A percentile compares a stretch with the other conserved stretches of the same genome.
Evolutionary conservation across 2,888 invertebrate genomes (phyloP).

Genomic region (Tiliacea aurago): DNA sequence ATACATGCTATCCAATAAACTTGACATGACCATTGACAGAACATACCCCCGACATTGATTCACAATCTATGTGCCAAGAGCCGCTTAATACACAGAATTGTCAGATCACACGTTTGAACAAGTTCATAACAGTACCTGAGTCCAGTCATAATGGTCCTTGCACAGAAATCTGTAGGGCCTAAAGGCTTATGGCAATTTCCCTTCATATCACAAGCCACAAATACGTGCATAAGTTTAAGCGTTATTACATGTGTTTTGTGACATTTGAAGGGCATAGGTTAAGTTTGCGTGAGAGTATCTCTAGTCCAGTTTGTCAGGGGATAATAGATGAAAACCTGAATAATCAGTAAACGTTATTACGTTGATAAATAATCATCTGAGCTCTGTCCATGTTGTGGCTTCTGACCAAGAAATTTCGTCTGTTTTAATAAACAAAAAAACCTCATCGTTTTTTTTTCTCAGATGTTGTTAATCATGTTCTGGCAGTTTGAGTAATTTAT

Average conservation of each 20-base stretch:
- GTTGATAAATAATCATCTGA: not conserved
- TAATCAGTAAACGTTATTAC: not conserved
- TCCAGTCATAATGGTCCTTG: conserved; percentile 31
- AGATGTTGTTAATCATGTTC: too few relatives aligned
- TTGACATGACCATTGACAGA: conserved; percentile 12
- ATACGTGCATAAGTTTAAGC: not conserved
- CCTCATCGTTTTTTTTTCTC: too few relatives aligned
- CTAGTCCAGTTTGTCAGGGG: not conserved
- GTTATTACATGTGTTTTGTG: conserved; percentile 26
- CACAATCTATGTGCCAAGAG: conserved; percentile 27
- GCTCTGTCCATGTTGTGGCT: too few relatives aligned
- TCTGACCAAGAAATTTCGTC: too few relatives aligned
- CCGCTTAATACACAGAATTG: conserved; percentile 25
- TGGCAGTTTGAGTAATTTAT: too few relatives aligned
- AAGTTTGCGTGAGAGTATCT: not conserved
- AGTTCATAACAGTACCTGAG: conserved; percentile 38
- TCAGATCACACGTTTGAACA: conserved; percentile 41
- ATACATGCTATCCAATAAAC: not conserved
- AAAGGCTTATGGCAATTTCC: conserved; percentile 31
- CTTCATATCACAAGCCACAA: conserved; percentile 32
- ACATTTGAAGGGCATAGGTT: conserved; percentile 42
- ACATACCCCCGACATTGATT: conserved; percentile 34
- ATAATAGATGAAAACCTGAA: not conserved
- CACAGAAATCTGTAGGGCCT: conserved; percentile 42
- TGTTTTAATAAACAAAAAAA: too few relatives aligned